Base-by-base conservation (phyloP, 2,797 vertebrate genomes). In the Centropyge bicolor region DNA sequence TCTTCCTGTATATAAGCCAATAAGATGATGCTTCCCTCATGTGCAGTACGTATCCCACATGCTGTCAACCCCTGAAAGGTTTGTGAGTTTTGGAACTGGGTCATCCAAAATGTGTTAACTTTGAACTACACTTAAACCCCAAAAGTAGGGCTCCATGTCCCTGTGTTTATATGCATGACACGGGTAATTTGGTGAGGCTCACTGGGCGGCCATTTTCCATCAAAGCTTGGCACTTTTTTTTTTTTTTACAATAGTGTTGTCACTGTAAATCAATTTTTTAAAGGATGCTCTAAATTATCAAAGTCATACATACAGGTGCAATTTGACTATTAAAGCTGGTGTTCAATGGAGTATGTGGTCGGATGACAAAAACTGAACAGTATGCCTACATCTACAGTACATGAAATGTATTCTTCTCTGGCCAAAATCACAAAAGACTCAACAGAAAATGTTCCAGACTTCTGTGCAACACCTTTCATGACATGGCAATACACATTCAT, bases 61-160 rank as follows among this genome's bases (percentile, higher is more conserved):
- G 61, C 54, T 31, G 10, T 55, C 12, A 45, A 17, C 20, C 16
- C 17, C 3, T 6, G 4, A 46, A 54, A 54, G 43, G 27, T 70
- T n/a, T 67, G 46, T 45, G 46, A 49, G 11, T 40, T 66, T 13
- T 70, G 11, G 27, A 70, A 73, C 12, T 43, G 36, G 27, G 43
- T 67, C 35, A 62, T n/a, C 54, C n/a, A 60, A 48, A 45, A 14
- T 68, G 40, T 51, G 12, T 5, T 19, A n/a, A 78, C 52, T 52
- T 60, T 55, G 2, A 45, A 51, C n/a, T 46, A 46, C 13, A 35
- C 14, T 74, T 49, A 45, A 40, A 64, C 24, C 45, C 45, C 19
- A 20, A 56, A 51, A 70, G 46, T 38, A 66, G 51, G 43, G 0
- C 57, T 46, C 49, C 61, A 49, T 36, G 55, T 27, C 43, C 38